These are phyloP conservation scores for Triplophysa yarkandensis DNA, from an alignment of 2,797 vertebrate species.

Conservation along the genomic window DNA sequence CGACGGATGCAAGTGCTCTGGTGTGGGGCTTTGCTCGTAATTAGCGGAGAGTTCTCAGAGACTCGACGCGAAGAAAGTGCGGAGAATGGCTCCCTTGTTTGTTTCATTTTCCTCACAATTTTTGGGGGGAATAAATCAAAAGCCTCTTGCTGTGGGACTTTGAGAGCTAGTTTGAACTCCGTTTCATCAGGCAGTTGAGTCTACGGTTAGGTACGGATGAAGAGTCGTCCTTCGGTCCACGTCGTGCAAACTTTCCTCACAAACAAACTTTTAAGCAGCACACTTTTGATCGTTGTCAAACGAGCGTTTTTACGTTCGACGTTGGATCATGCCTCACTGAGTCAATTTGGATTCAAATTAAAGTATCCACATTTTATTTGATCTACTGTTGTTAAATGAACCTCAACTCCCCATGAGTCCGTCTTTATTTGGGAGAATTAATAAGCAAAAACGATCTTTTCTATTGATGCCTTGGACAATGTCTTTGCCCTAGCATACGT, in stretches of 20 bases:
- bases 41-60: constrained; percentile 78
- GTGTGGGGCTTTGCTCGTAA: constrained; percentile 76
- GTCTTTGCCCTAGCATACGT: constrained; percentile 1
- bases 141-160: constrained; percentile 54
- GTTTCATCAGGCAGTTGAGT: constrained; percentile 70
- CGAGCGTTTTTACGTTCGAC: not conserved
- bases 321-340: not conserved
- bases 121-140: constrained; percentile 77
- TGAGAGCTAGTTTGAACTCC: constrained; percentile 42
- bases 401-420: constrained; percentile 9
- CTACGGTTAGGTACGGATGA: constrained; percentile 60
- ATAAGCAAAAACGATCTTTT: not conserved
- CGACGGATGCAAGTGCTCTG: constrained; percentile 71
- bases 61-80: constrained; percentile 72
- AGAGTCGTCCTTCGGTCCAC: constrained; percentile 36
- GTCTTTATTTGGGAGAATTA: constrained; percentile 5
- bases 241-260: constrained; percentile 36
- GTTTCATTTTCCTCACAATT: constrained; percentile 64
- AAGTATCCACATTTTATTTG: constrained; percentile 1
- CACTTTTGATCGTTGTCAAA: constrained; percentile 12
- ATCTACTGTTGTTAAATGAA: too few species aligned
- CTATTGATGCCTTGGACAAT: constrained; percentile 8
- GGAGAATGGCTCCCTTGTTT: constrained; percentile 64
- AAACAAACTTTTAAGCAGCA: not conserved
- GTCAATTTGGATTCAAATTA: constrained; percentile 30